Base-by-base conservation (phyloP, 2,113 vertebrate species). In the Nematolebias whitei region DNA sequence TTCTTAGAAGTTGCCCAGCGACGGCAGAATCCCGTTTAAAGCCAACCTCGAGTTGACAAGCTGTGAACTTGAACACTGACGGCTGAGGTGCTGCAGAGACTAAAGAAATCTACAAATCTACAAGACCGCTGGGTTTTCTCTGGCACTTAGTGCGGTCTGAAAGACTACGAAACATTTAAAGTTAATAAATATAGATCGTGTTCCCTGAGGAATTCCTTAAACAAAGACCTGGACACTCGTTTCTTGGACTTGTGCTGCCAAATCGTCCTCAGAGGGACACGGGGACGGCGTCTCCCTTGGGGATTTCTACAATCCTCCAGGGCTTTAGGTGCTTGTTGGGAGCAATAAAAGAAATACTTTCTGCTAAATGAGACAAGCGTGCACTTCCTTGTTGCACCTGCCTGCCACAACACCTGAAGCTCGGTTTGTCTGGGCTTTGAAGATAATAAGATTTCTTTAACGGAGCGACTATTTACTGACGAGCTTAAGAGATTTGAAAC, bases 401-500 rank as follows among this genome's bases (percentile, higher is more conserved):
- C n/a, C n/a, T n/a, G n/a, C n/a, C n/a, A n/a, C n/a, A n/a, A n/a
- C n/a, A n/a, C n/a, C 72, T 72, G 47, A 2, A 68, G 48, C 67
- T 78, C 23, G 15, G 43, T 73, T 53, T 72, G 71, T 78, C 16
- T 51, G 45, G 65, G 55, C 63, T 68, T 55, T 43, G 78, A 71
- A 18, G 47, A 71, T 72, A 74, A 76, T 71, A 52, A 70, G 48
- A 66, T 45, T 64, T 45, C 63, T 45, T 63, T 59, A 18, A 74
- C 48, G 75, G 51, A 71, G 51, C 16, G 41, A 58, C n/a, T 73
- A 40, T 78, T 83, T 76, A 66, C 79, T 70, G 66, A 65, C 49
- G 64, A 56, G 70, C 52, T 77, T 35, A 49, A 71, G 52, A 71
- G 54, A 85, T 67, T 47, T 71, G 60, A 84, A 78, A 44, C 23